Evolutionary conservation across 2,113 vertebrate genomes (phyloP).

Genomic region (Ivindomyrus marchei): DNA sequence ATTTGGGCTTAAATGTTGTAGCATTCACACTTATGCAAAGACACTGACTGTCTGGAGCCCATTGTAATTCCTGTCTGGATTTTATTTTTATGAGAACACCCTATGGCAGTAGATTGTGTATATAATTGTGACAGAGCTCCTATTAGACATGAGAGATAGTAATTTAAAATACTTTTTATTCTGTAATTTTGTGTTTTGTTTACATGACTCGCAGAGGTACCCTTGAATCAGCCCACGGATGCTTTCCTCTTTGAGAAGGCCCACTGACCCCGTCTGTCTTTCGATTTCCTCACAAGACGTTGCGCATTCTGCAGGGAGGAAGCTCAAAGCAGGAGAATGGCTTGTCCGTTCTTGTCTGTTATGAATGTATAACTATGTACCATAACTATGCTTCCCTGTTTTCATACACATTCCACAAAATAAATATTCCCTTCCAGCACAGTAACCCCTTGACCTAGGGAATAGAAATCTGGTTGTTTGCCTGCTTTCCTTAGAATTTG

Average conservation of each 20-base stretch:
- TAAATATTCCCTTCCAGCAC: neutral
- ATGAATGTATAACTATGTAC: conserved; percentile 7
- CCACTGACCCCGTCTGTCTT: neutral
- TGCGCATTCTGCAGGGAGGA: neutral
- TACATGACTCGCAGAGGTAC: neutral
- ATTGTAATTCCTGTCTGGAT: neutral
- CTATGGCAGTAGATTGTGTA: neutral
- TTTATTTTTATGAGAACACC: neutral
- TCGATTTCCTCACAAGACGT: neutral
- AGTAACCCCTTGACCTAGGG: no score
- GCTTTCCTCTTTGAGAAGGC: neutral
- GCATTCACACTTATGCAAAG: conserved; percentile 11
- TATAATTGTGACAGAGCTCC: neutral
- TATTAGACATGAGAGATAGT: neutral
- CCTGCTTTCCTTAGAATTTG: neutral
- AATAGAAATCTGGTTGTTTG: neutral
- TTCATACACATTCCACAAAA: neutral
- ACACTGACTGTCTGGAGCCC: neutral
- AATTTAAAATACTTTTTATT: conserved; percentile 4
- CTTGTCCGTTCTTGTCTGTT: neutral
- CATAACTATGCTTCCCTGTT: neutral
- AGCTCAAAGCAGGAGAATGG: neutral
- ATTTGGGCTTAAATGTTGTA: neutral
- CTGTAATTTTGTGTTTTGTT: conserved; percentile 1
- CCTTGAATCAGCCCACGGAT: neutral